phyloP scores from a whole-genome alignment of 2,797 vertebrate genomes.

The Lepus townsendii region DNA sequence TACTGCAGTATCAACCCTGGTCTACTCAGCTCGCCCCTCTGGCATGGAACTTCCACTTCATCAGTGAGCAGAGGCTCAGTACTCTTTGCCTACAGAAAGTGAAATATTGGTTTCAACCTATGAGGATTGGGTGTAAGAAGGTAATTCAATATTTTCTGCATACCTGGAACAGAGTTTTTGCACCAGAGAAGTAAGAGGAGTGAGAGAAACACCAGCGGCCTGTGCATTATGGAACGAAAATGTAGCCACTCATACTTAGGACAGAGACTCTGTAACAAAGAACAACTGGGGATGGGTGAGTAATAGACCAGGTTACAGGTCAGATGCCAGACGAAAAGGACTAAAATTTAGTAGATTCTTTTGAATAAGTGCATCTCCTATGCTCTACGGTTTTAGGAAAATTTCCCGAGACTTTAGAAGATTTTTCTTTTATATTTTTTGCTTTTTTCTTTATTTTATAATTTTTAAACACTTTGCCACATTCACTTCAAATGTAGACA shows the following conservation, averaged over 20 bases:
- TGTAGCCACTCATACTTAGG: background rate
- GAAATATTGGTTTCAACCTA: background rate
- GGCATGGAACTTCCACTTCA: background rate
- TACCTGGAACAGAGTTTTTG: background rate
- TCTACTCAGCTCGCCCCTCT: background rate
- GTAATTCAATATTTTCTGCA: background rate
- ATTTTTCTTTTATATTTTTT: too few relatives aligned
- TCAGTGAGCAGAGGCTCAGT: background rate
- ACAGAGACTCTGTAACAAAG: background rate
- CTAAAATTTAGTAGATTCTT: background rate
- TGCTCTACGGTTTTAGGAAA: background rate
- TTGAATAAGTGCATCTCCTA: conserved; percentile 24
- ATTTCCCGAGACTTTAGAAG: background rate
- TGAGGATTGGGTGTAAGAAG: background rate
- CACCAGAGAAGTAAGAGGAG: background rate
- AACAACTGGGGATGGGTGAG: background rate
- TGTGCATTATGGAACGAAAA: background rate
- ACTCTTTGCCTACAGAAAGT: background rate
- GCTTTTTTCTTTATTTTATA: too few relatives aligned
- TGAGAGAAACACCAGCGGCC: background rate
- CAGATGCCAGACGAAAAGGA: background rate
- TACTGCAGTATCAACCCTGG: background rate
- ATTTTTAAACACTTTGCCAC: too few relatives aligned
- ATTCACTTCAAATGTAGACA: too few relatives aligned
- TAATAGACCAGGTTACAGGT: background rate